phyloP scores from a whole-genome alignment of 2,797 vertebrate genomes.

The Lagodon rhomboides region DNA sequence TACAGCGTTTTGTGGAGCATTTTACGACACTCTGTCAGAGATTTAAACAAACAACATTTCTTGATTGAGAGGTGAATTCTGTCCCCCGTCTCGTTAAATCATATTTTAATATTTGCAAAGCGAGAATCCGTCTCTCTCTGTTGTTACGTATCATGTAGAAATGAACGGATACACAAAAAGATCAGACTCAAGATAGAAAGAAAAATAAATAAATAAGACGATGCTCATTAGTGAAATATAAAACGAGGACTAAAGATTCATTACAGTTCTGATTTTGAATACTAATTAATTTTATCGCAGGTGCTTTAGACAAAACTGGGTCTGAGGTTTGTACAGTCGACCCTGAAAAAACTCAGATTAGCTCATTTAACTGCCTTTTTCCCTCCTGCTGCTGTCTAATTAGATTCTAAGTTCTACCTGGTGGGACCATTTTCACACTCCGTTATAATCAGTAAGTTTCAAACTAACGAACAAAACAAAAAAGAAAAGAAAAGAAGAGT shows the following conservation, averaged over 20 bases:
- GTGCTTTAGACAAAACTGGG: neutral
- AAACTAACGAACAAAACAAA: constrained; percentile 5
- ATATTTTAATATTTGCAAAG: too few species aligned
- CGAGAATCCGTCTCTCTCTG: too few species aligned
- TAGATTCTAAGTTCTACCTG: constrained; percentile 3
- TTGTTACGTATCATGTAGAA: too few species aligned
- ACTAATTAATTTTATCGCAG: neutral
- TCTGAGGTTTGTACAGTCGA: neutral
- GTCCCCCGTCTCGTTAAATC: too few species aligned
- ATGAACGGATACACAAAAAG: too few species aligned
- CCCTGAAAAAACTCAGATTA: neutral
- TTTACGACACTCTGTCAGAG: too few species aligned
- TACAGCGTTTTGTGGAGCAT: too few species aligned
- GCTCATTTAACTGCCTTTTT: neutral
- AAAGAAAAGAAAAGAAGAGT: too few species aligned
- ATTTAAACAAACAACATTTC: too few species aligned
- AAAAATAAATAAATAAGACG: neutral
- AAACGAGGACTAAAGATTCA: neutral
- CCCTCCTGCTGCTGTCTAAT: constrained; percentile 19
- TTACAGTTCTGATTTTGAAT: neutral
- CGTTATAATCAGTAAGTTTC: neutral
- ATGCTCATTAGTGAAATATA: neutral
- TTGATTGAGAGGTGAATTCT: too few species aligned
- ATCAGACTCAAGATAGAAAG: too few species aligned
- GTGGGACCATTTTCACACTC: neutral